Percentiles rank a stretch among this genome's conserved stretches.
Conservation (phyloP, 2,888 invertebrate species). For the Brachyptera putata region DNA sequence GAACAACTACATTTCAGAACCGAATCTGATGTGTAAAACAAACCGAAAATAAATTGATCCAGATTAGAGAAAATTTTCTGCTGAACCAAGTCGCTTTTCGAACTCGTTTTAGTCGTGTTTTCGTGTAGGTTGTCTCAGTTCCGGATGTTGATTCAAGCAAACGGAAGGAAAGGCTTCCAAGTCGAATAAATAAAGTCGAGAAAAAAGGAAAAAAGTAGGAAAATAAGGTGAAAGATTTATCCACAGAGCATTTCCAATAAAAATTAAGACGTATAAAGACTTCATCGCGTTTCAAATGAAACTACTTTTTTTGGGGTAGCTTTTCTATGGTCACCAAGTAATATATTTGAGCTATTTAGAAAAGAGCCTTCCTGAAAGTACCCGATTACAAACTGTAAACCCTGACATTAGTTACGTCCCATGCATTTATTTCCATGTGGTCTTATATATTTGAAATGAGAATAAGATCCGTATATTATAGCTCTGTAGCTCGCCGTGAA, state of each 20-base stretch:
- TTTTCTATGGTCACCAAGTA: neutral
- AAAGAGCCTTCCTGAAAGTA: too few relatives aligned
- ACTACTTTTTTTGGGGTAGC: neutral
- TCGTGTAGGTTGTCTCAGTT: conserved; percentile 13
- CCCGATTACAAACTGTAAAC: conserved; percentile 14
- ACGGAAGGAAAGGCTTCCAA: conserved; percentile 27
- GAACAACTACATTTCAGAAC: too few relatives aligned
- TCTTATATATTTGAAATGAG: too few relatives aligned
- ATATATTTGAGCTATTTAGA: conserved; percentile 1
- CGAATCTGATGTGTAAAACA: too few relatives aligned
- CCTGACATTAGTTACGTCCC: too few relatives aligned
- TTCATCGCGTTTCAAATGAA: conserved; percentile 15
- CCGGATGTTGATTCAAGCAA: conserved; percentile 30
- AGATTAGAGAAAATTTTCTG: conserved; percentile 30
- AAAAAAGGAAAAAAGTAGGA: conserved; percentile 19
- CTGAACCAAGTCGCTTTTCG: conserved; percentile 25
- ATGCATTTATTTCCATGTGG: too few relatives aligned
- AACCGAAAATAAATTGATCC: conserved; percentile 27
- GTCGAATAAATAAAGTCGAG: conserved; percentile 18
- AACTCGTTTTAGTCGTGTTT: conserved; percentile 22
- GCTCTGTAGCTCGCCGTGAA: too few relatives aligned
- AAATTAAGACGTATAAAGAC: conserved; percentile 18
- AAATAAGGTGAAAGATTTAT: conserved; percentile 21
- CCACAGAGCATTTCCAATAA: conserved; percentile 7
- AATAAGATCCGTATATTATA: too few relatives aligned